These are phyloP conservation scores for Tetragnatha montana DNA, from an alignment of 2,888 invertebrate species.

Conservation along the genomic window DNA sequence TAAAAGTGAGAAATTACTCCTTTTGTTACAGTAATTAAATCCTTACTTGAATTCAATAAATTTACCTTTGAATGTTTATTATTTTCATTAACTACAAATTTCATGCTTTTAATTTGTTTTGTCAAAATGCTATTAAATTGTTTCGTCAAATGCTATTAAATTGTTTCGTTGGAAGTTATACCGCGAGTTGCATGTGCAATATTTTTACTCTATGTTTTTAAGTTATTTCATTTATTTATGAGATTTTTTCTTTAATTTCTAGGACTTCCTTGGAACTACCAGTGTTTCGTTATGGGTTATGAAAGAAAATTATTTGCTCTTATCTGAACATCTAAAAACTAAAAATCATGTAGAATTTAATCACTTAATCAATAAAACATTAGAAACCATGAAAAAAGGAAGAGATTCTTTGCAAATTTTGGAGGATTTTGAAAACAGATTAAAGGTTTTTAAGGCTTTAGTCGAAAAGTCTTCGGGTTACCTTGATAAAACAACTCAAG, in stretches of 20 bases:
- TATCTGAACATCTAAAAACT: not conserved
- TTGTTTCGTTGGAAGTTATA: too few species aligned
- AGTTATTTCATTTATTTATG: too few species aligned
- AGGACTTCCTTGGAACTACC: constrained; percentile 22
- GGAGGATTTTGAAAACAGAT: not conserved
- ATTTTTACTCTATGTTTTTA: too few species aligned
- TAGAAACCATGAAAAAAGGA: constrained; percentile 1
- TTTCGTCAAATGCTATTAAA: not conserved
- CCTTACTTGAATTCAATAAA: too few species aligned
- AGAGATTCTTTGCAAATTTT: constrained; percentile 17
- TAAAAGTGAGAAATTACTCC: constrained; percentile 26
- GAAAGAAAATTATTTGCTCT: constrained; percentile 6
- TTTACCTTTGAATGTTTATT: not conserved
- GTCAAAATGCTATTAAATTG: not conserved
- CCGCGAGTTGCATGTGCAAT: too few species aligned
- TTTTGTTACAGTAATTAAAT: not conserved
- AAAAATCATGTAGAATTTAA: not conserved
- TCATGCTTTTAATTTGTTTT: not conserved
- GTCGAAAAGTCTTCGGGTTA: constrained; percentile 7
- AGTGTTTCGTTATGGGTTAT: not conserved
- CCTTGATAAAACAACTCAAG: constrained; percentile 25
- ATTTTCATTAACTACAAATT: not conserved
- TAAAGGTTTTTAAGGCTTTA: constrained; percentile 18
- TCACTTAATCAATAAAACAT: constrained; percentile 10
- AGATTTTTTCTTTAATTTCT: not conserved